Conservation (phyloP, 37 sponge, comb jelly and placozoan species). For the Agelas oroides region DNA sequence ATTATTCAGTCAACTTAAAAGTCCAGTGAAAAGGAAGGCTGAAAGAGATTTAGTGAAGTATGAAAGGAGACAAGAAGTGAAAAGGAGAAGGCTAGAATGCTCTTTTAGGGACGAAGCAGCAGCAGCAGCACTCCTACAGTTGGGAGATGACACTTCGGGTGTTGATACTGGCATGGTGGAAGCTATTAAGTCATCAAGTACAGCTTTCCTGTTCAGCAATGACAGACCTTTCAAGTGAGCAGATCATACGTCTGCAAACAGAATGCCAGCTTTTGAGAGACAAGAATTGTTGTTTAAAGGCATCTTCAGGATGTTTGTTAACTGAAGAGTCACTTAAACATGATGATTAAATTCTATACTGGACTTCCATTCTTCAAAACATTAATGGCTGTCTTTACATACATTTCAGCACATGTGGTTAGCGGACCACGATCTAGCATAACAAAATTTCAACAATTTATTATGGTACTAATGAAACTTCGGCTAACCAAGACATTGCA, state of each 20-base stretch:
- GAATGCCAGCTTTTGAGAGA: not conserved
- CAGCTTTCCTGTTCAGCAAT: not conserved
- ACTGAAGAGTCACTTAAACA: constrained; percentile 7
- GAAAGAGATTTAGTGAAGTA: constrained; percentile 53
- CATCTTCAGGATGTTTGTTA: too few relatives aligned
- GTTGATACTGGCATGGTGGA: too few relatives aligned
- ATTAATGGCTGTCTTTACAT: too few relatives aligned
- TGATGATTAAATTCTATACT: constrained; percentile 31
- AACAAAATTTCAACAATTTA: too few relatives aligned
- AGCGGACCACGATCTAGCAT: constrained; percentile 11
- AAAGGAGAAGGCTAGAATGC: too few relatives aligned
- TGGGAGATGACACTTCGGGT: constrained; percentile 1
- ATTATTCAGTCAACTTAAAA: too few relatives aligned
- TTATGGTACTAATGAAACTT: too few relatives aligned
- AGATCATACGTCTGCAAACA: constrained; percentile 8
- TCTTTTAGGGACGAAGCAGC: constrained; percentile 32
- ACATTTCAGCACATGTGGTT: constrained; percentile 27
- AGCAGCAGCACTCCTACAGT: constrained; percentile 10
- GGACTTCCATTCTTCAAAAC: constrained; percentile 21
- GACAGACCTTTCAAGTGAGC: too few relatives aligned
- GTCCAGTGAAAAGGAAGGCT: too few relatives aligned
- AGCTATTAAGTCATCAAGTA: too few relatives aligned
- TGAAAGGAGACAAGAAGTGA: too few relatives aligned
- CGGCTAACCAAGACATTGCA: constrained; percentile 20
- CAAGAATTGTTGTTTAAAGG: not conserved